Base-by-base conservation (phyloP, 2,113 vertebrate species). In the Dipodomys spectabilis region DNA sequence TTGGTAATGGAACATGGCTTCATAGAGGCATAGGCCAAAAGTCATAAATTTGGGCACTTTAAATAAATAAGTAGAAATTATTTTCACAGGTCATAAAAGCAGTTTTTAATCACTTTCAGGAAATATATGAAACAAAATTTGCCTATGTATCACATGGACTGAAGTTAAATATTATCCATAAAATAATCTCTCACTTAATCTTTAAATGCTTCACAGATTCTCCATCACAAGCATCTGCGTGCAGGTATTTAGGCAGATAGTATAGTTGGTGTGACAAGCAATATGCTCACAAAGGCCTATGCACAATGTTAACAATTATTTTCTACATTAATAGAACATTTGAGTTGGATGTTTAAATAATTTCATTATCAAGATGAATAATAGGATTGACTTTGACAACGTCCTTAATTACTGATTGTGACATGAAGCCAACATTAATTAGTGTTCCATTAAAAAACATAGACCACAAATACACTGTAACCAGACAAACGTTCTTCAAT, bases 311-410 rank as follows among this genome's bases (percentile, higher is more conserved):
- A 97, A 86, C 91, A 97, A 93, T 97, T 96, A 94, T 0, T 2
- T 62, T 97, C 92, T 57, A 82, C 86, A 62, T 96, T 97, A 97
- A 97, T 97, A 97, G 95, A 97, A 97, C 85, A 90, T 97, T 97
- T 39, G 57, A 96, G 94, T 97, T 97, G 97, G 96, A 96, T 98
- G 96, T 96, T 98, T 96, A 98, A 98, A 97, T 98, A 97, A 98
- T 98, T 98, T 97, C 82, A 97, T 98, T 98, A 98, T 97, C 94
- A 95, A 97, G 97, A 97, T 97, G 95, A 98, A 98, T 97, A 98
- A 97, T 97, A 93, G 81, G 93, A 97, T 97, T 97, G 97, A 97
- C 98, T 97, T 92, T 97, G 97, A 98, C 96, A 97, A 96, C 96
- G 97, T 97, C 96, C 94, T 92, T 97, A 98, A 97, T 98, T 96